Evolutionary conservation across 2,113 vertebrate genomes (phyloP), one percentile per base, ranked within the genome.

Genomic region (Lethenteron camtschaticum): DNA sequence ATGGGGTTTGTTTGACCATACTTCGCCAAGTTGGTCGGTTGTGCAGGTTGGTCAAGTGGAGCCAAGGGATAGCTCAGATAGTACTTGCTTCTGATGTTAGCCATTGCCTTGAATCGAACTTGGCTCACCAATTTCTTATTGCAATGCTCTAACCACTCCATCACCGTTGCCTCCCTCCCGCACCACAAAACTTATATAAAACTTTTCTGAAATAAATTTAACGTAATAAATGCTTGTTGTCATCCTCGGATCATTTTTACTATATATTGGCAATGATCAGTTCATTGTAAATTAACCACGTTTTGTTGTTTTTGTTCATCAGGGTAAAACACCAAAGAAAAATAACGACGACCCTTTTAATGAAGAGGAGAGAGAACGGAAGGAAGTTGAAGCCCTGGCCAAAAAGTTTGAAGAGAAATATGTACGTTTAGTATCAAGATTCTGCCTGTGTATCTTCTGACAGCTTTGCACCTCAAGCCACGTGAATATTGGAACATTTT

Each of bases 341-440:
- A 78, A 78, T 56, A n/a, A 74, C 1, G 71, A 70, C 9, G 82
- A 79, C 74, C 79, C 78, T 70, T 79, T 81, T 69, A 86, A 83
- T 68, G 79, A 83, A 63, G 83, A 86, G 1, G 80, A 83, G 72
- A 77, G 76, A 68, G 83, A 85, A 73, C 78, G 79, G 2, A 81
- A 83, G 70, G 84, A 89, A 77, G 76, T 83, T 10, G 82, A 84
- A 73, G 79, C 79, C 9, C 78, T 89, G 71, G 83, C 84, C 18
- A 82, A 77, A 75, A 86, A 80, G 73, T 81, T 89, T 71, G 87
- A 94, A 79, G 81, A 85, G 73, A 89, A 89, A 92, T 89, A 92
- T 66, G 90, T 89, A 78, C 79, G 87, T 87, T 1, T 12, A 41
- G 41, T 41, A 41, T 41, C 41, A 41, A 41, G 41, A 41, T 7